A percentile compares a stretch with the other conserved stretches of the same genome.
Conservation (phyloP, 2,113 vertebrate species). For the Chaetodon auriga region DNA sequence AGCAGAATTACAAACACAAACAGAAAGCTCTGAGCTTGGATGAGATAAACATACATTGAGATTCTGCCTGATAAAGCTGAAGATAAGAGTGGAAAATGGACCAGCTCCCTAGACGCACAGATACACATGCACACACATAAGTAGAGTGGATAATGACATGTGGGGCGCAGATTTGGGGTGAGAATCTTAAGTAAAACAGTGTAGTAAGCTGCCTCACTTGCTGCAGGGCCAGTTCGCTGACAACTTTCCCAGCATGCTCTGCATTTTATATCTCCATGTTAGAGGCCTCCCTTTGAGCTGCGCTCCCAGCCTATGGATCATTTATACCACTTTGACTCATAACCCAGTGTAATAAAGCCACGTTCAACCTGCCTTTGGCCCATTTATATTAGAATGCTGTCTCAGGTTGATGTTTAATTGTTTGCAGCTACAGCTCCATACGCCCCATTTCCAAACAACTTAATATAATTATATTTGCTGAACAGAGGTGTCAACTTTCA, state of each 20-base stretch:
- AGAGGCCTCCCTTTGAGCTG: neutral
- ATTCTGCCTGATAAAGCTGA: constrained; percentile 23
- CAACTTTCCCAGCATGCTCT: constrained; percentile 3
- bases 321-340: neutral
- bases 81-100: constrained; percentile 33
- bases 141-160: constrained; percentile 1
- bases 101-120: constrained; percentile 3
- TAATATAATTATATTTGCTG: neutral
- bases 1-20: constrained; percentile 26
- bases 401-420: neutral
- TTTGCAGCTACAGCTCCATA: neutral
- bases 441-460: neutral
- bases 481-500: neutral
- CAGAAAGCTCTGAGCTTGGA: constrained; percentile 3
- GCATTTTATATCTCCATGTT: neutral
- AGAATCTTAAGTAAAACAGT: constrained; percentile 10
- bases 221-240: neutral
- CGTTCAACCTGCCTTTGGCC: neutral
- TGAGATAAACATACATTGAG: constrained; percentile 16
- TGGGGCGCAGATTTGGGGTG: neutral
- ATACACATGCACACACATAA: neutral
- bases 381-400: neutral
- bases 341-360: neutral
- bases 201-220: neutral
- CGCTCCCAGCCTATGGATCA: neutral